Conservation (phyloP, 2,113 vertebrate genomes). For the Galbula dea region DNA sequence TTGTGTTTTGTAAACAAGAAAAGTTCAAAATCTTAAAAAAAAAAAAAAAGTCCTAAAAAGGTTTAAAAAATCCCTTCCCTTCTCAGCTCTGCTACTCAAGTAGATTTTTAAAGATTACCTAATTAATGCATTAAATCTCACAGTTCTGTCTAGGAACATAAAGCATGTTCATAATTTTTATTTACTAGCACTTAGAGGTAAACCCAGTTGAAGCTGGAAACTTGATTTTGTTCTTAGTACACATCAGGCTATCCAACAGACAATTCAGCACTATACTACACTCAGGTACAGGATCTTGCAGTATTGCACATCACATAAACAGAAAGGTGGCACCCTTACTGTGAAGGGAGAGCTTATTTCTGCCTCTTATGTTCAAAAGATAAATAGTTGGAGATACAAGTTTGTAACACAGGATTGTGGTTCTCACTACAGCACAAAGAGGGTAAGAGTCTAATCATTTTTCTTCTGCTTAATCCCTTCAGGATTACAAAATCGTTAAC, state of each 20-base stretch:
- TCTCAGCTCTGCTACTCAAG: neutral
- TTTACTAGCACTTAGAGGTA: neutral
- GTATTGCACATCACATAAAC: neutral
- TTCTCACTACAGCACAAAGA: neutral
- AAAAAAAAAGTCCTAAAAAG: neutral
- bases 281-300: neutral
- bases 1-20: neutral
- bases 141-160: neutral
- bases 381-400: neutral
- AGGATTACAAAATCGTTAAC: neutral
- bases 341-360: neutral
- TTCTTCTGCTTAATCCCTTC: neutral
- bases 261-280: neutral
- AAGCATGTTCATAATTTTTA: neutral
- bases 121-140: neutral
- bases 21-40: neutral
- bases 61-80: accelerated
- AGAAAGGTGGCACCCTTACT: neutral
- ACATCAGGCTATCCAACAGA: neutral
- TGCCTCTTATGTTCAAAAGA: neutral
- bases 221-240: neutral
- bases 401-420: neutral
- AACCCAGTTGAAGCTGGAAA: neutral
- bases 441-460: neutral
- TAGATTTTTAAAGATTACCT: neutral